Evolutionary conservation across 2,113 vertebrate species (phyloP), one percentile per base, ranked within the genome.

Genomic region (Arvicanthis niloticus): DNA sequence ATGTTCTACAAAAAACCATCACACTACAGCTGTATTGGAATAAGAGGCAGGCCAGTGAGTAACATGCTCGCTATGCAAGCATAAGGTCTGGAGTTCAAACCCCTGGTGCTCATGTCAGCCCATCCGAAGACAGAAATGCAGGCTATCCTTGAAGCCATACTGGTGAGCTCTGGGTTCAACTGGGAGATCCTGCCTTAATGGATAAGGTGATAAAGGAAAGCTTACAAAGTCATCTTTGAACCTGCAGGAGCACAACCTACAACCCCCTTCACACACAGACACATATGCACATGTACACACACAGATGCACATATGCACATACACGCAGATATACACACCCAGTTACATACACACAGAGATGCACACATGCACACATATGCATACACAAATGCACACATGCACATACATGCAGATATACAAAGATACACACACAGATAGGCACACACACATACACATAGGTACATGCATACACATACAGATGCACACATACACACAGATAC

Each of bases 351-450:
- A 67, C 11, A 31, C 26, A 67, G 3, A 67, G 26, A 67, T 8
- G 37, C 0, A 10, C 0, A 53, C 15, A 31, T 3, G 5, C 60
- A 62, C 22, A 62, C 1, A 60, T 1, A 60, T 5, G 16, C 4
- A 42, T 5, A 75, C 15, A 19, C 16, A 72, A 37, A n/a, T 17
- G 12, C 1, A 7, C 7, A 42, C 0, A 75, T 5, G 37, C 29
- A n/a, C 6, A 70, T 7, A 72, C 24, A 75, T 5, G 40, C 40
- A 45, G 9, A 75, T 6, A 19, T 0, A 22, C 16, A n/a, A 15
- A 70, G 3, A 17, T 1, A 70, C 70, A 70, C 45, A 77, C 3
- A 22, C 31, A 37, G n/a, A n/a, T 3, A 80, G 15, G 34, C 0
- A 78, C 0, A 56, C 5, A n/a, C 7, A 24, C 24, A 26, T 0